Conservation (phyloP, 1,140 invertebrate genomes). For the Pseudomyrmex dendroicus region DNA sequence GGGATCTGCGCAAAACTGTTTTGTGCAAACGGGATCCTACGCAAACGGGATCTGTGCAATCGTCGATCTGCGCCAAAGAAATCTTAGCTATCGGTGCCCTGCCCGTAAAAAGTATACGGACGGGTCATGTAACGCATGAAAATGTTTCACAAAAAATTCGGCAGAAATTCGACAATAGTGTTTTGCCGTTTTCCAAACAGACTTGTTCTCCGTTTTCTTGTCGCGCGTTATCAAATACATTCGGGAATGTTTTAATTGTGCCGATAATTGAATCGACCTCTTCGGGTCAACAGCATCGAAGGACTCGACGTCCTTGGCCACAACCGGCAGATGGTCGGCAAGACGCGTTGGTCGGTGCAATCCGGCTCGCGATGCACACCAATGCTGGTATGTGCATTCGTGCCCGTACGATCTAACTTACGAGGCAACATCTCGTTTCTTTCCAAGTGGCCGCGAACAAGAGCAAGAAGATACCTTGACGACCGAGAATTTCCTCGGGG, state of each 20-base stretch:
- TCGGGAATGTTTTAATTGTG: conserved; percentile 70
- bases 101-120: neutral
- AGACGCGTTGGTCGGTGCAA: conserved; percentile 58
- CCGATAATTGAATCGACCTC: conserved; percentile 71
- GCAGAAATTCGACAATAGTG: conserved; percentile 9
- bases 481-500: conserved; percentile 63
- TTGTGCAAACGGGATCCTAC: too few relatives aligned
- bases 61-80: too few relatives aligned
- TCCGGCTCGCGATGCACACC: conserved; percentile 50
- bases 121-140: neutral
- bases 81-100: too few relatives aligned
- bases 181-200: conserved; percentile 36
- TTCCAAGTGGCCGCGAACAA: conserved; percentile 63
- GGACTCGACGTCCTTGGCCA: conserved; percentile 76
- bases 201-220: neutral
- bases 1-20: too few relatives aligned
- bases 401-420: conserved; percentile 49
- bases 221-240: conserved; percentile 59
- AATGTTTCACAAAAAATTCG: neutral
- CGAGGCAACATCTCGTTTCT: conserved; percentile 64
- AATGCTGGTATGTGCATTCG: conserved; percentile 62
- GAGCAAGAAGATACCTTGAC: conserved; percentile 63
- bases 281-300: conserved; percentile 63
- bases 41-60: too few relatives aligned
- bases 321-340: conserved; percentile 76